Evolutionary conservation across 2,113 vertebrate species (phyloP).

Genomic region (cattle (Bos taurus)): ARS-UCD2.0 NC_037329.1:111762001-111762500

Average conservation of each 20-base stretch:
- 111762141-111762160: conserved; percentile 76
- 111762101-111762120: not conserved
- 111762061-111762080: not conserved
- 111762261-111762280: not conserved
- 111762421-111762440: not conserved
- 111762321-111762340: not conserved
- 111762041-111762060: not conserved
- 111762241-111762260: not conserved
- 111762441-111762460: not conserved
- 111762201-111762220: not conserved
- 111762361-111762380: not conserved
- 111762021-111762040: not conserved
- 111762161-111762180: conserved; percentile 41
- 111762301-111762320: not conserved
- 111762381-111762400: not conserved
- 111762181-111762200: not conserved
- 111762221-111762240: not conserved
- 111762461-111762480: not conserved
- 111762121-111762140: conserved; percentile 47
- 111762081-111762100: not conserved
- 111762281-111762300: not conserved
- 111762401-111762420: not conserved
- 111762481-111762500: not conserved
- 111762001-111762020: conserved; percentile 23
- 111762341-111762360: not conserved